Conservation (phyloP, 2,113 vertebrate species). For the Gymnocephalus cernua region DNA sequence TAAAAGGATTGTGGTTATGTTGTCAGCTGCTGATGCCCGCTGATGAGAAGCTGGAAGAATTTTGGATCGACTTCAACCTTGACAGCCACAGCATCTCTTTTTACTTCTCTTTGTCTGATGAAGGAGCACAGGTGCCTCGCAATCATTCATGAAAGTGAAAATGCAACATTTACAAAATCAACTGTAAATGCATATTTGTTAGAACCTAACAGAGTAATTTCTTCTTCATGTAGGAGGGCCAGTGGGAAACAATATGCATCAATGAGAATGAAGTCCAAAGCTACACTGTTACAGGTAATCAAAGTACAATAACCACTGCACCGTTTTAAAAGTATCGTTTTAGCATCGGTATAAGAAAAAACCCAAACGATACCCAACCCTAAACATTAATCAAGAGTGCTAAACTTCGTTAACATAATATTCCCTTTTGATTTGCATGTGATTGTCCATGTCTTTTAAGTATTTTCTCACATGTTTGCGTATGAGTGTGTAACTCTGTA, state of each 20-base stretch:
- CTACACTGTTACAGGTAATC: conserved; percentile 91
- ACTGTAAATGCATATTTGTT: background rate
- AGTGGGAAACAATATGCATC: conserved; percentile 93
- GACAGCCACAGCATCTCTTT: conserved; percentile 93
- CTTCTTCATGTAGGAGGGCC: conserved; percentile 82
- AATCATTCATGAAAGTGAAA: background rate
- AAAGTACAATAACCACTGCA: background rate
- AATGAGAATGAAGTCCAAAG: conserved; percentile 88
- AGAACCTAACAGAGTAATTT: background rate
- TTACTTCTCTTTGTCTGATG: conserved; percentile 88
- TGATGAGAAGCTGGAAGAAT: conserved; percentile 96
- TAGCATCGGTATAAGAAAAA: too few relatives aligned
- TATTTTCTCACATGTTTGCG: background rate
- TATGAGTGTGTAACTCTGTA: background rate
- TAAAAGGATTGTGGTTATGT: conserved; percentile 42
- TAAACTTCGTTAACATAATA: background rate
- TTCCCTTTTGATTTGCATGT: background rate
- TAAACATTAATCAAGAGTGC: background rate
- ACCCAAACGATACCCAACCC: too few relatives aligned
- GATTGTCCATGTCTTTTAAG: background rate
- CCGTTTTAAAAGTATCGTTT: too few relatives aligned
- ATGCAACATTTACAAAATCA: background rate
- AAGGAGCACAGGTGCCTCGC: conserved; percentile 76
- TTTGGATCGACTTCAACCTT: conserved; percentile 97
- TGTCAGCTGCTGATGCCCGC: conserved; percentile 90